These are phyloP conservation scores for Bufotes viridis DNA, from an alignment of 2,797 vertebrate genomes.

Conservation along the genomic window DNA sequence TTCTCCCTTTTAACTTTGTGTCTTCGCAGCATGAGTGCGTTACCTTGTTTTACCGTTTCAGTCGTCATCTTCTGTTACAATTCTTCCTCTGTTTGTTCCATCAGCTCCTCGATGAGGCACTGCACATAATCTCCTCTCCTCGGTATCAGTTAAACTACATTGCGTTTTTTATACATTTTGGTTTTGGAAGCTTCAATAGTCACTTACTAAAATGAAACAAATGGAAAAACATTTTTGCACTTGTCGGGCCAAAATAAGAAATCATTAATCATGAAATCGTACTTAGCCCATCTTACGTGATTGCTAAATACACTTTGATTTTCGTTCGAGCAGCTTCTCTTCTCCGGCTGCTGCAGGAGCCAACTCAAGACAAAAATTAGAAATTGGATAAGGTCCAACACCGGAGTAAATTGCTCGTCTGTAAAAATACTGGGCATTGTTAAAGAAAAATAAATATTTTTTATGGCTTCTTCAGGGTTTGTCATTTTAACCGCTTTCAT, in stretches of 20 bases:
- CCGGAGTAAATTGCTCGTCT: conserved; percentile 41
- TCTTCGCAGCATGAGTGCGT: not conserved
- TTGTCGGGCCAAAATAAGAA: conserved; percentile 66
- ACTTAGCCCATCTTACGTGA: conserved; percentile 63
- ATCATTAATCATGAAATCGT: conserved; percentile 66
- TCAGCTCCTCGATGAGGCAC: not conserved
- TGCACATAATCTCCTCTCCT: not conserved
- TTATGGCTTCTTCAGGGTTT: conserved; percentile 41
- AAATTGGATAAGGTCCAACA: conserved; percentile 62
- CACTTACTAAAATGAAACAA: conserved; percentile 61
- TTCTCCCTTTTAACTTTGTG: not conserved
- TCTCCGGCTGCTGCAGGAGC: conserved; percentile 63
- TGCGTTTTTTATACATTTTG: conserved; percentile 39
- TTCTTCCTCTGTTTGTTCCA: conserved; percentile 40
- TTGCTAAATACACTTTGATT: conserved; percentile 67
- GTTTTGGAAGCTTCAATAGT: conserved; percentile 43
- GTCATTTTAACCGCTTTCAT: conserved; percentile 39
- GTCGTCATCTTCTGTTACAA: conserved; percentile 12
- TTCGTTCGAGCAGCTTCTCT: conserved; percentile 63
- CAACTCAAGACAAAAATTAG: conserved; percentile 68
- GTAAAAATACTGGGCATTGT: conserved; percentile 42
- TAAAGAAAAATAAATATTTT: conserved; percentile 55
- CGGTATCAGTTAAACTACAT: conserved; percentile 9
- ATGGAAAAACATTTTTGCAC: conserved; percentile 67
- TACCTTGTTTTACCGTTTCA: not conserved